Evolutionary conservation across 2,888 invertebrate genomes (phyloP).

Genomic region (Acrobasis repandana): DNA sequence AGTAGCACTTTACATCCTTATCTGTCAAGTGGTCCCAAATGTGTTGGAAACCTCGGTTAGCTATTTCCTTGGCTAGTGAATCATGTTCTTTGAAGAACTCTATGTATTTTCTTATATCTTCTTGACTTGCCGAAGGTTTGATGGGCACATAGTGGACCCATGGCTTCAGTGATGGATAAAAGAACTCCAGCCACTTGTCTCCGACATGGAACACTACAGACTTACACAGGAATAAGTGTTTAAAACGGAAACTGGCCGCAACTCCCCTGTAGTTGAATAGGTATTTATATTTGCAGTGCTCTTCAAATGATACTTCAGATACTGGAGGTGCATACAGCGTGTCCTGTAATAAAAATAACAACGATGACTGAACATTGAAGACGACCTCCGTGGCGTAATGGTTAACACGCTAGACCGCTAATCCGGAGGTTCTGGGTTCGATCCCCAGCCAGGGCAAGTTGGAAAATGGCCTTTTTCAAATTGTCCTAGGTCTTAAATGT

Average conservation of each 20-base stretch:
- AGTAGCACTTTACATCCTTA: conserved; percentile 93
- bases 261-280: conserved; percentile 98
- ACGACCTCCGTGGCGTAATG: background rate
- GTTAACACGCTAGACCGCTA: background rate
- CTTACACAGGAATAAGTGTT: conserved; percentile 96
- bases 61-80: conserved; percentile 88
- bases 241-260: conserved; percentile 98
- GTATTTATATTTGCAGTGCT: conserved; percentile 96
- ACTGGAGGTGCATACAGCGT: conserved; percentile 93
- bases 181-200: conserved; percentile 97
- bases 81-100: conserved; percentile 91
- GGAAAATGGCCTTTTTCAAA: no score
- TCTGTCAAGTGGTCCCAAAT: conserved; percentile 92
- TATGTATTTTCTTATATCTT: conserved; percentile 88
- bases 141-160: conserved; percentile 98
- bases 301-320: conserved; percentile 92
- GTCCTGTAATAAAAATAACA: conserved; percentile 83
- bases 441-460: no score
- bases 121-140: conserved; percentile 82
- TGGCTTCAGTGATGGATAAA: conserved; percentile 93
- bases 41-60: conserved; percentile 90
- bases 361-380: background rate
- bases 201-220: conserved; percentile 97
- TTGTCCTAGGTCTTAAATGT: no score
- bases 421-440: no score